Percentiles rank a stretch among this genome's conserved stretches.
Evolutionary conservation across 2,888 invertebrate genomes (phyloP).

Genomic region (Darwinula stevensoni): DNA sequence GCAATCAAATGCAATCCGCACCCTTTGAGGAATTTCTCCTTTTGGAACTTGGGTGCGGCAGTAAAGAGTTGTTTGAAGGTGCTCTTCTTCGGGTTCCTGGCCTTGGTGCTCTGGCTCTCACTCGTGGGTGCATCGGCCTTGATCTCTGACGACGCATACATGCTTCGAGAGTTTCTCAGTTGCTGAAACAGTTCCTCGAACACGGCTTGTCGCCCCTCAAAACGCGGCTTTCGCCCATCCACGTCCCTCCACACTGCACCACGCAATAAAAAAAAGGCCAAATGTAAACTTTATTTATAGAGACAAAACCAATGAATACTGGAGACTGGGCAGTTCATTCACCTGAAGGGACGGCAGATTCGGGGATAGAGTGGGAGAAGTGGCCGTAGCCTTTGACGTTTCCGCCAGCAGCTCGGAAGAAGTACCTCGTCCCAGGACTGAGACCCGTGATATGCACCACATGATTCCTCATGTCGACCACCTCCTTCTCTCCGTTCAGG

Average conservation of each 20-base stretch:
- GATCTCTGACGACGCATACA: slow-evolving; percentile 25
- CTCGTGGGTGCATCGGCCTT: slow-evolving; percentile 22
- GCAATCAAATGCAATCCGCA: slow-evolving; percentile 14
- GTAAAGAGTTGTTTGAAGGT: slow-evolving; percentile 73
- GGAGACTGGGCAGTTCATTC: too few species aligned
- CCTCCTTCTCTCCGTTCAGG: slow-evolving; percentile 45
- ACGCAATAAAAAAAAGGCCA: slow-evolving; percentile 4
- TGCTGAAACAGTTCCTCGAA: slow-evolving; percentile 40
- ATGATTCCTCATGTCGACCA: slow-evolving; percentile 30
- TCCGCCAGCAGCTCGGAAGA: slow-evolving; percentile 67
- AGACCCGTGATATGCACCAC: slow-evolving; percentile 35
- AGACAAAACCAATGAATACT: background rate
- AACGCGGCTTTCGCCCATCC: slow-evolving; percentile 31
- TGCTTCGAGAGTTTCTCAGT: slow-evolving; percentile 28
- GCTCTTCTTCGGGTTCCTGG: slow-evolving; percentile 44
- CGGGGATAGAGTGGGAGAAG: slow-evolving; percentile 40
- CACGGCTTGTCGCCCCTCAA: slow-evolving; percentile 35
- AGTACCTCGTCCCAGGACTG: slow-evolving; percentile 56
- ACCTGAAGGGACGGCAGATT: slow-evolving; percentile 69
- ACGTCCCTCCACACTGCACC: slow-evolving; percentile 52
- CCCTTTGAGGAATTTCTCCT: slow-evolving; percentile 23
- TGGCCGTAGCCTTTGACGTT: slow-evolving; percentile 73
- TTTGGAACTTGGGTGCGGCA: slow-evolving; percentile 86
- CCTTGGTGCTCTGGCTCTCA: slow-evolving; percentile 30
- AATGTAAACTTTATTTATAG: background rate